Evolutionary conservation across 2,797 vertebrate species (phyloP).

Genomic region (Amblyraja radiata): DNA sequence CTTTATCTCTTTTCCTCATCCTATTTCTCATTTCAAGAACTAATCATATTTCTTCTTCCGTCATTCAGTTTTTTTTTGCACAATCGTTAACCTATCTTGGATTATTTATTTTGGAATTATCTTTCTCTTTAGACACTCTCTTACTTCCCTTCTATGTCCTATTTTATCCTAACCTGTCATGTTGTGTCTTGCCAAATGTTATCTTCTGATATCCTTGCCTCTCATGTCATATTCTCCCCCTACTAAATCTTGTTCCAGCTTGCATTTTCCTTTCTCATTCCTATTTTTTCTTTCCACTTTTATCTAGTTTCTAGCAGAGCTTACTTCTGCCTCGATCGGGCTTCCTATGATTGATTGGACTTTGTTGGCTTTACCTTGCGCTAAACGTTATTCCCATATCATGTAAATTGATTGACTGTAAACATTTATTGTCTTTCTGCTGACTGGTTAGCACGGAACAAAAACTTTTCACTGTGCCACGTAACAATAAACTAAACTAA

Average conservation of each 20-base stretch:
- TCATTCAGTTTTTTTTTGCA: neutral
- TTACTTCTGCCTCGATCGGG: neutral
- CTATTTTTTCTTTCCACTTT: neutral
- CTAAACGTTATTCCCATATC: no score
- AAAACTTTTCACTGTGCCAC: no score
- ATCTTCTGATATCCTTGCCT: neutral
- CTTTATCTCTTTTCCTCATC: conserved; percentile 3
- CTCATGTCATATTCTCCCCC: neutral
- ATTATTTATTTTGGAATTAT: neutral
- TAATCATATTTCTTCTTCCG: conserved; percentile 2
- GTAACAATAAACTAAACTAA: no score
- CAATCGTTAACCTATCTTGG: neutral
- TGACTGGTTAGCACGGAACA: no score
- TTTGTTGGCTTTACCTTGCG: no score
- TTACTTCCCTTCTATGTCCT: conserved; percentile 5
- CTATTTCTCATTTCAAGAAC: neutral
- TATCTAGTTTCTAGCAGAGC: neutral
- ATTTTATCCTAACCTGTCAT: conserved; percentile 1
- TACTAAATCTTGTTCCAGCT: neutral
- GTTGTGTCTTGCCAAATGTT: neutral
- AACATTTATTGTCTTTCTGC: no score
- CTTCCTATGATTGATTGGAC: neutral
- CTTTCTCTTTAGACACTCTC: neutral
- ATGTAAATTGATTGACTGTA: no score
- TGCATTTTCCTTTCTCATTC: no score